Conservation (phyloP, 2,113 vertebrate genomes). For the Engystomops pustulosus region DNA sequence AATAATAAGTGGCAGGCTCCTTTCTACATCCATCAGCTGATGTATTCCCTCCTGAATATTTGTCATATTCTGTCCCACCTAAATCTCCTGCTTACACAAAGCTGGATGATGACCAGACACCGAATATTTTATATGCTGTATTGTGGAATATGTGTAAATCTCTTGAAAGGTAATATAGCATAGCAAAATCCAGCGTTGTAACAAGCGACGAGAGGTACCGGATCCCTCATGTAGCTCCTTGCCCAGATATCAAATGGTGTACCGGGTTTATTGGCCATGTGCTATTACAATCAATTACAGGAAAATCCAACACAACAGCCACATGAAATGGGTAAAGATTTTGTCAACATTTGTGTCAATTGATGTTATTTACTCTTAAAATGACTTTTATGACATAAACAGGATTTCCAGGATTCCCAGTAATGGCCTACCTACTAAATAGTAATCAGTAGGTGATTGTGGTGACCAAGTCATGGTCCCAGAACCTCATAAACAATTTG, state of each 20-base stretch:
- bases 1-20: slow-evolving; percentile 58
- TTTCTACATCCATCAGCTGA: slow-evolving; percentile 62
- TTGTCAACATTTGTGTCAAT: too few relatives aligned
- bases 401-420: too few relatives aligned
- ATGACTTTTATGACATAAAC: too few relatives aligned
- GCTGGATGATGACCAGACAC: slow-evolving; percentile 31
- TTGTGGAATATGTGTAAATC: slow-evolving; percentile 6
- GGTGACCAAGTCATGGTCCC: too few relatives aligned
- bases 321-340: too few relatives aligned
- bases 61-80: slow-evolving; percentile 15
- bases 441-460: too few relatives aligned
- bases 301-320: not conserved
- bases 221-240: not conserved
- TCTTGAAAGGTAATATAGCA: not conserved
- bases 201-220: not conserved
- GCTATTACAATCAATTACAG: not conserved
- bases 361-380: too few relatives aligned
- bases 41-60: slow-evolving; percentile 61
- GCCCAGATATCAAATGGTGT: not conserved
- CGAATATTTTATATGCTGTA: slow-evolving; percentile 6
- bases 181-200: not conserved
- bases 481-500: too few relatives aligned
- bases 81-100: slow-evolving; percentile 12
- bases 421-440: too few relatives aligned
- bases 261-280: not conserved